phyloP scores from a whole-genome alignment of 2,888 invertebrate genomes.

The Venusia cambrica region DNA sequence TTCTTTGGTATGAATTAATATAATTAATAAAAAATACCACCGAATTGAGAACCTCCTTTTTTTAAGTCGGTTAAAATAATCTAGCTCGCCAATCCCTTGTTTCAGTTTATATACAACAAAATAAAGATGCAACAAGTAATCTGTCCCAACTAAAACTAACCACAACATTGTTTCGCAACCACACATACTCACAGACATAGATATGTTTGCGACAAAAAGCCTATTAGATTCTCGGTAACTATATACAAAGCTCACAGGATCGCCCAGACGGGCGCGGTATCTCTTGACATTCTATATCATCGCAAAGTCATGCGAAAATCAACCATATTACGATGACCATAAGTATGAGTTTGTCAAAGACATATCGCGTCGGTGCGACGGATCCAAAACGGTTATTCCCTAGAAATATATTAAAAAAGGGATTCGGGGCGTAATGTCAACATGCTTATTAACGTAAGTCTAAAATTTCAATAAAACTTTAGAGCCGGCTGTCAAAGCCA shows the following conservation, averaged over 20 bases:
- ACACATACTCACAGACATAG: constrained; percentile 55
- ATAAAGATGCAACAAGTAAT: constrained; percentile 11
- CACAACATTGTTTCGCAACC: constrained; percentile 44
- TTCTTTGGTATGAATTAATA: no score
- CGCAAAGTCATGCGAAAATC: no score
- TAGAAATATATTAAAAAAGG: constrained; percentile 52
- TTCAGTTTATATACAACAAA: constrained; percentile 11
- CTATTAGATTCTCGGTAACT: constrained; percentile 57
- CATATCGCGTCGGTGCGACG: no score
- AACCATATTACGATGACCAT: no score
- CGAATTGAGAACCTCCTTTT: no score
- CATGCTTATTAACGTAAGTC: constrained; percentile 49
- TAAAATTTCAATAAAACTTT: constrained; percentile 32
- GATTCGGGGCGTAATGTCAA: constrained; percentile 55
- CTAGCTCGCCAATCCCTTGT: constrained; percentile 26
- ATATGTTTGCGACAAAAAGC: constrained; percentile 79
- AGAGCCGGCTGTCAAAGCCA: constrained; percentile 36
- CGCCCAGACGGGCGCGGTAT: no score
- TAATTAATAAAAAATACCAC: no score
- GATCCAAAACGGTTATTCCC: constrained; percentile 45
- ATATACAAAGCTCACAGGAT: constrained; percentile 57
- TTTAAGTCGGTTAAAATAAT: background rate
- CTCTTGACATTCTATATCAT: no score
- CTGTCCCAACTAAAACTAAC: constrained; percentile 25
- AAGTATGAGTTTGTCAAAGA: no score